phyloP scores from a whole-genome alignment of 2,888 invertebrate species.

The Beris morrisii region DNA sequence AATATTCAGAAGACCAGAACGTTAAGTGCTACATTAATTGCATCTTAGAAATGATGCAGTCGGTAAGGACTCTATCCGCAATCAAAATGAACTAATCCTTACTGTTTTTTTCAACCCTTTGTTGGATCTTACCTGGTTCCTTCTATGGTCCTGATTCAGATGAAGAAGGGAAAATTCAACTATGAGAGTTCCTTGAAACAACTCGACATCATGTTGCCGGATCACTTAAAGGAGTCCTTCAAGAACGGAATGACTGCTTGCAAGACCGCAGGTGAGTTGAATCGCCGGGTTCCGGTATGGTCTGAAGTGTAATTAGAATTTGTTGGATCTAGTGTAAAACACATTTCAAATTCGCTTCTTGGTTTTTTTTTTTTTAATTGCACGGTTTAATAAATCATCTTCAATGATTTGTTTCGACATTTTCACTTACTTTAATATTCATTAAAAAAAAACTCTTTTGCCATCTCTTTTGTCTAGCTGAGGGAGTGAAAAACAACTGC shows the following conservation, averaged over 20 bases:
- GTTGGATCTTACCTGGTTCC: not conserved
- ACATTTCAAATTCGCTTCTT: not conserved
- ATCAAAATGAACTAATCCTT: too few relatives aligned
- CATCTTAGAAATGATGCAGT: slow-evolving; percentile 58
- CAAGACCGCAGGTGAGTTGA: slow-evolving; percentile 45
- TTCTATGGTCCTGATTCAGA: slow-evolving; percentile 41
- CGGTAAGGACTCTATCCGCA: slow-evolving; percentile 51
- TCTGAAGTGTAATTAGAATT: not conserved
- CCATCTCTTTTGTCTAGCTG: slow-evolving; percentile 39
- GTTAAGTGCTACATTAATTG: slow-evolving; percentile 61
- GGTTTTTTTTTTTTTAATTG: too few relatives aligned
- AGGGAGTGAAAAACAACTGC: slow-evolving; percentile 52
- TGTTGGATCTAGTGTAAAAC: not conserved
- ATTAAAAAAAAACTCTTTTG: not conserved
- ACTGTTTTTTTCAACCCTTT: too few relatives aligned
- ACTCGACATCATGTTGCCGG: slow-evolving; percentile 52
- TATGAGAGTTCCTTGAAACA: slow-evolving; percentile 51
- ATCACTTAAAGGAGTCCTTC: slow-evolving; percentile 48
- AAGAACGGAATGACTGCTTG: slow-evolving; percentile 46
- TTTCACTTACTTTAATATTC: not conserved
- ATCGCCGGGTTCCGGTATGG: not conserved
- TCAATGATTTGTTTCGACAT: not conserved
- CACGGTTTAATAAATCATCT: too few relatives aligned
- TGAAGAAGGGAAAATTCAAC: slow-evolving; percentile 54
- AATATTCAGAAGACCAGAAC: slow-evolving; percentile 49